These are phyloP conservation scores for Tachina grossa DNA, from an alignment of 2,888 invertebrate genomes.

Conservation along the genomic window DNA sequence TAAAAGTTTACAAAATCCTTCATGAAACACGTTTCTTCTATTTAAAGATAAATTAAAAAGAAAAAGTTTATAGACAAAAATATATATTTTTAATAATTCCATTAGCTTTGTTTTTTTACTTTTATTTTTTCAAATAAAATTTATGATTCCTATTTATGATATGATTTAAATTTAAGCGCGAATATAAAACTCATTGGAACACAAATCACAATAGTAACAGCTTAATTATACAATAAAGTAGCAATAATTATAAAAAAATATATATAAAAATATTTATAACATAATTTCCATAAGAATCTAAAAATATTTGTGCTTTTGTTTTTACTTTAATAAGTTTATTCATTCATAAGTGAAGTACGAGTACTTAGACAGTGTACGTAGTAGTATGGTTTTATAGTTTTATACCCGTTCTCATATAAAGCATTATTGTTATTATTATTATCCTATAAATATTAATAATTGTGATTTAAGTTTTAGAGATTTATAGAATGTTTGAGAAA, in stretches of 20 bases:
- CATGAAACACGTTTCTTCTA: conserved; percentile 39
- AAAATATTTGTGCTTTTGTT: background rate
- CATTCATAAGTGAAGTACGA: conserved; percentile 55
- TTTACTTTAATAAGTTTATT: conserved; percentile 18
- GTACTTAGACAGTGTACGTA: conserved; percentile 2
- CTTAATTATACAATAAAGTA: conserved; percentile 82
- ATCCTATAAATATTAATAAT: conserved; percentile 56
- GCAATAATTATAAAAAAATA: conserved; percentile 81
- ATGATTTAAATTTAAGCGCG: conserved; percentile 53
- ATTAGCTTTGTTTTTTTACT: conserved; percentile 6
- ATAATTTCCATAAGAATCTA: conserved; percentile 27
- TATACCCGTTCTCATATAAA: conserved; percentile 24
- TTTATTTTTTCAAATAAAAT: conserved; percentile 47
- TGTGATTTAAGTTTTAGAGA: conserved; percentile 15
- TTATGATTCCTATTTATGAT: conserved; percentile 67
- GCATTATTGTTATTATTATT: conserved; percentile 38
- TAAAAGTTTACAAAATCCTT: conserved; percentile 11
- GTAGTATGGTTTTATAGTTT: conserved; percentile 49
- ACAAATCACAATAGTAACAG: conserved; percentile 75
- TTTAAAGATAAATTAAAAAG: conserved; percentile 9
- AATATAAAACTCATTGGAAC: conserved; percentile 42
- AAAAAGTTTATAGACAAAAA: conserved; percentile 30
- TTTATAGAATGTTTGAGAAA: conserved; percentile 30
- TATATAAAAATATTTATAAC: conserved; percentile 40
- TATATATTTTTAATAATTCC: conserved; percentile 5